Conservation (phyloP, 2,797 vertebrate genomes). For the Tinamus major region DNA sequence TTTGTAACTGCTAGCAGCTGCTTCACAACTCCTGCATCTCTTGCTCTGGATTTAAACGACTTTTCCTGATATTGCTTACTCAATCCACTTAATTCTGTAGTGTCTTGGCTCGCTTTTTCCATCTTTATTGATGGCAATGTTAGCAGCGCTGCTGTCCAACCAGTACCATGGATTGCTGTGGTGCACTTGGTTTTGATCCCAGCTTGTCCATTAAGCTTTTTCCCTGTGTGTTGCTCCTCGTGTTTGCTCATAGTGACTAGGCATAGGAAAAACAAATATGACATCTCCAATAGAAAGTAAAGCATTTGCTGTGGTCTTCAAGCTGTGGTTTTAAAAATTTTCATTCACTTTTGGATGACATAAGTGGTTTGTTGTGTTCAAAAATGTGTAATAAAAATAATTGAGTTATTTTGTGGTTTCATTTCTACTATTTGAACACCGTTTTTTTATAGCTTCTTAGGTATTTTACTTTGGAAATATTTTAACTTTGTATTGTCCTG, state of each 20-base stretch:
- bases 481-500: not conserved
- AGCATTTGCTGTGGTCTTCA: not conserved
- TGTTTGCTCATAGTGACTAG: not conserved
- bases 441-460: not conserved
- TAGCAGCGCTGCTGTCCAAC: not conserved
- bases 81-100: not conserved
- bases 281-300: not conserved
- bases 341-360: not conserved
- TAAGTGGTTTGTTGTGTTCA: not conserved
- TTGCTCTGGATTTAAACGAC: not conserved
- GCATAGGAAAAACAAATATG: not conserved
- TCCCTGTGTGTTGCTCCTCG: not conserved
- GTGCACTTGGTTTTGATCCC: not conserved
- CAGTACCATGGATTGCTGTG: not conserved
- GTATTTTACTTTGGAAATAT: not conserved
- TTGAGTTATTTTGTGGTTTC: not conserved
- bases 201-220: not conserved
- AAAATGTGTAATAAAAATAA: not conserved
- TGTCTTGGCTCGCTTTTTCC: not conserved
- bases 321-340: not conserved
- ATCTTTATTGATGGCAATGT: not conserved
- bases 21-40: fast-evolving
- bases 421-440: not conserved
- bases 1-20: not conserved
- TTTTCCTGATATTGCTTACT: not conserved